Evolutionary conservation across 92 coral and sea anemone genomes (phyloP), one percentile per base, ranked within the genome.

Genomic region (Ricordea florida): DNA sequence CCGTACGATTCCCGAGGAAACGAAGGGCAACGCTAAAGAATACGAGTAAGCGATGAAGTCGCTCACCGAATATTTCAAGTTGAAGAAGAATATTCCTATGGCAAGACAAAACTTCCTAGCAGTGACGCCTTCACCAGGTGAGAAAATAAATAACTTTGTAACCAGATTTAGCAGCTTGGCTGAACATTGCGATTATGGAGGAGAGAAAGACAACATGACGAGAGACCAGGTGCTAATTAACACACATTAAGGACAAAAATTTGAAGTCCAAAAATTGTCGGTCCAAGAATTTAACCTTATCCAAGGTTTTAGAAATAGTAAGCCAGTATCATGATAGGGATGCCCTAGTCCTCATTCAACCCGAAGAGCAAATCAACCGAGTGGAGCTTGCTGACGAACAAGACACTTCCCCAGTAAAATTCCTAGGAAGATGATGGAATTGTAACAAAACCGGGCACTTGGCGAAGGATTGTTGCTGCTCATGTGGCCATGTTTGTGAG

Each of bases 251-350:
- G 29, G 84, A 81, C 50, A 72, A 58, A 45, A 51, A 72, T 18
- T 43, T 72, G 47, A 86, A 86, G 58, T 58, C 75, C 15, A 81
- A 80, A 57, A 25, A 60, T n/a, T 81, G 75, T 70, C 44, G 80
- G 4, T 66, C 77, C 40, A 76, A 81, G 10, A 23, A 25, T 9
- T 79, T 80, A 17, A 71, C 78, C 29, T 41, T 67, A 10, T 47
- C 26, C 37, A 78, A 71, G 44, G 56, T 85, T 3, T 10, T 78
- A 22, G 75, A 85, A 13, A 31, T 85, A 30, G 53, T 78, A 23
- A 68, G 66, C 18, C 32, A 41, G 8, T 58, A 84, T 32, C 82
- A 67, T 62, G 84, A 69, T 56, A 45, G 47, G 48, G 85, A 77
- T 7, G 89, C 85, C 14, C 68, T 78, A 10, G 52, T 78, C 14